These are phyloP conservation scores for Scomber colias DNA, from an alignment of 2,113 vertebrate genomes.

Conservation along the genomic window DNA sequence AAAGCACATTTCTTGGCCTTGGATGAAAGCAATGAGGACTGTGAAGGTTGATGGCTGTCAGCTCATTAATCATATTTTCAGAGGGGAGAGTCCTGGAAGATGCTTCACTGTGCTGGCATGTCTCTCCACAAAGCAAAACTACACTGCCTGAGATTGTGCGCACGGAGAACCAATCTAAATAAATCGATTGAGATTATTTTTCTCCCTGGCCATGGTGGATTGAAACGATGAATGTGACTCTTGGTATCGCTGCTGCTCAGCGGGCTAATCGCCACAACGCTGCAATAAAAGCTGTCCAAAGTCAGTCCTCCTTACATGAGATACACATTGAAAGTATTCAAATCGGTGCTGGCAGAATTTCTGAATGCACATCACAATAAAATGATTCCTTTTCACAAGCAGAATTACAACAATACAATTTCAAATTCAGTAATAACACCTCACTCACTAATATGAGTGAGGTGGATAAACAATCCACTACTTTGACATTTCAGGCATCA, in stretches of 20 bases:
- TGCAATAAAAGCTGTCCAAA: too few relatives aligned
- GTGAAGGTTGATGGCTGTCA: conserved; percentile 72
- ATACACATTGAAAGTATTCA: not conserved
- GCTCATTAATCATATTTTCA: conserved; percentile 77
- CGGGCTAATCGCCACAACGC: not conserved
- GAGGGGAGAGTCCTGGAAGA: conserved; percentile 35
- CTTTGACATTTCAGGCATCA: too few relatives aligned
- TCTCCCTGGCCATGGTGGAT: not conserved
- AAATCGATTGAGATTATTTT: conserved; percentile 5
- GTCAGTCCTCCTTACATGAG: fast-evolving
- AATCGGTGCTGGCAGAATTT: too few relatives aligned
- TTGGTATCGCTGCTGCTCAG: conserved; percentile 9
- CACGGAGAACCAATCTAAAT: conserved; percentile 12
- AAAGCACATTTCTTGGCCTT: conserved; percentile 60
- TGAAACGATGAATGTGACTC: conserved; percentile 17
- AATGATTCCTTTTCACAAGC: not conserved
- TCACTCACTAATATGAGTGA: too few relatives aligned
- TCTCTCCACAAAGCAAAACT: conserved; percentile 37
- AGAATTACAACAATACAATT: too few relatives aligned
- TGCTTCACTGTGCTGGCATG: conserved; percentile 34
- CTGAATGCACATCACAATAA: not conserved
- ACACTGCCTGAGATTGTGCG: conserved; percentile 2
- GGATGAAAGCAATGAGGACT: conserved; percentile 67
- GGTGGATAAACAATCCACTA: too few relatives aligned
- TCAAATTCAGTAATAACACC: too few relatives aligned